A percentile compares a stretch with the other conserved stretches of the same genome.
phyloP scores from a whole-genome alignment of 2,113 vertebrate genomes.

The Rhagologus leucostigma region DNA sequence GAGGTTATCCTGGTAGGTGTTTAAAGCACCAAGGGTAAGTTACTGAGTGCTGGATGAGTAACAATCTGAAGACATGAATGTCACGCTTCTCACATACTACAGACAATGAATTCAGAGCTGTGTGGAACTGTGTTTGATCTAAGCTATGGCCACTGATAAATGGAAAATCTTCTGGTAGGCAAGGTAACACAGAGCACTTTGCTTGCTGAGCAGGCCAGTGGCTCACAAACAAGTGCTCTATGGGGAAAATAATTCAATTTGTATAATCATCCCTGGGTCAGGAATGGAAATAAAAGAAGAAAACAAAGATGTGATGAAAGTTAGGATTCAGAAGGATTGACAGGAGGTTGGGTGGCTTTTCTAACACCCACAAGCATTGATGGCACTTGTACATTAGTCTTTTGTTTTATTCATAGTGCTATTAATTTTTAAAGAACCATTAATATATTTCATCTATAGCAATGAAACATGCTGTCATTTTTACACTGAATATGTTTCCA shows the following conservation, averaged over 20 bases:
- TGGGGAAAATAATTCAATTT: slow-evolving; percentile 55
- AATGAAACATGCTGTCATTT: neutral
- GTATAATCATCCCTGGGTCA: neutral
- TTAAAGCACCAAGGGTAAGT: neutral
- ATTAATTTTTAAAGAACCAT: slow-evolving; percentile 37
- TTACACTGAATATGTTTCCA: neutral
- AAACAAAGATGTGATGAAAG: slow-evolving; percentile 5
- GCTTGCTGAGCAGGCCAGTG: slow-evolving; percentile 14
- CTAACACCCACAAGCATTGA: neutral
- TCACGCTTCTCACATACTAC: neutral
- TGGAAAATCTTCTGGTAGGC: slow-evolving; percentile 29
- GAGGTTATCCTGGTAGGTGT: neutral
- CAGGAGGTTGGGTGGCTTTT: neutral
- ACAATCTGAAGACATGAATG: neutral
- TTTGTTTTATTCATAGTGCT: slow-evolving; percentile 23
- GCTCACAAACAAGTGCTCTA: slow-evolving; percentile 37
- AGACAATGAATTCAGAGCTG: slow-evolving; percentile 27
- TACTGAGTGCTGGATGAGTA: neutral
- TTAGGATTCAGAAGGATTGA: neutral
- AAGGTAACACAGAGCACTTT: slow-evolving; percentile 29
- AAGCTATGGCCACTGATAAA: slow-evolving; percentile 28
- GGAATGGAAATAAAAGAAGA: neutral
- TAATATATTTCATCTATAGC: slow-evolving; percentile 11
- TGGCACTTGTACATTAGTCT: neutral
- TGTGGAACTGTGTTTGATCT: slow-evolving; percentile 11